phyloP scores from a whole-genome alignment of 2,888 invertebrate species.

The Athripsodes cinereus region DNA sequence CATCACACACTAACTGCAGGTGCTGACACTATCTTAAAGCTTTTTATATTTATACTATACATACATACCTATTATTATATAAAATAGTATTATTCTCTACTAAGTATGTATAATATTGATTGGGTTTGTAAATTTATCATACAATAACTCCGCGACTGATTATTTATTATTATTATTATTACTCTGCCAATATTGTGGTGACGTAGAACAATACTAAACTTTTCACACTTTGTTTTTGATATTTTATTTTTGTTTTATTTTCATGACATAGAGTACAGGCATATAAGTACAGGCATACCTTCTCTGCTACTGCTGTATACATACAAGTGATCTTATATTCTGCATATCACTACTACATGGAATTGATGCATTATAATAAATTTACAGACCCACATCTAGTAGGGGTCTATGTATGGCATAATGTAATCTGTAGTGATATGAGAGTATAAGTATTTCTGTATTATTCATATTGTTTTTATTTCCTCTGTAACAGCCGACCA shows the following conservation, averaged over 20 bases:
- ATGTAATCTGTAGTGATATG: neutral
- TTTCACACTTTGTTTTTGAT: neutral
- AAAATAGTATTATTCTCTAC: neutral
- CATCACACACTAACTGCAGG: too few relatives aligned
- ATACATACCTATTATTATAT: neutral
- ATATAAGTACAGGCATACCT: neutral
- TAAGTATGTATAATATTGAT: neutral
- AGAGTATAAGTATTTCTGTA: neutral
- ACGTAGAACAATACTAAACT: too few relatives aligned
- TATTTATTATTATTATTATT: too few relatives aligned
- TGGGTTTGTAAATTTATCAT: neutral
- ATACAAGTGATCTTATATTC: neutral
- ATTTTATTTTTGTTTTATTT: neutral
- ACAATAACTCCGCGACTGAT: too few relatives aligned
- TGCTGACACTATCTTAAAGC: too few relatives aligned
- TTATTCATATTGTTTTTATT: constrained; percentile 17
- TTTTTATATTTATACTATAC: too few relatives aligned
- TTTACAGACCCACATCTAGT: constrained; percentile 1
- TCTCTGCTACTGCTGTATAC: neutral
- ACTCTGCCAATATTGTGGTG: too few relatives aligned
- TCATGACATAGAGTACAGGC: neutral
- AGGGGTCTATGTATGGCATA: neutral
- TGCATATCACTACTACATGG: neutral
- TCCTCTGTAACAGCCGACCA: constrained; percentile 20
- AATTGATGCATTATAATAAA: neutral